phyloP scores from a whole-genome alignment of 2,797 vertebrate species.

The Helarctos malayanus region DNA sequence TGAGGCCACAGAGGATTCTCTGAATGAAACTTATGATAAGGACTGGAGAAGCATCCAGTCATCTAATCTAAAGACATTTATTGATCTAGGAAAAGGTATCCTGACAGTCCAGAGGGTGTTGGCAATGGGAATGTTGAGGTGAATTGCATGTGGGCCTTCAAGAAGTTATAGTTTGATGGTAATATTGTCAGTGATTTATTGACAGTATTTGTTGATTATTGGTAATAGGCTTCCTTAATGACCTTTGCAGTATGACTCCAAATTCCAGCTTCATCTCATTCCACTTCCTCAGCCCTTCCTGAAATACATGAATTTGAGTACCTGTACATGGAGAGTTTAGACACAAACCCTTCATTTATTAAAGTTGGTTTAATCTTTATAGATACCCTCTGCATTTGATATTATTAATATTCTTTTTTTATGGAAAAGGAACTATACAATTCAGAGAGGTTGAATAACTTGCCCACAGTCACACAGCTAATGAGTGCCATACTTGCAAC shows the following conservation, averaged over 20 bases:
- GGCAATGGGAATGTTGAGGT: neutral
- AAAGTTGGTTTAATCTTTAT: neutral
- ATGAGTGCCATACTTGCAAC: neutral
- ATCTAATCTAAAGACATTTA: constrained; percentile 30
- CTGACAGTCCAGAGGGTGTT: neutral
- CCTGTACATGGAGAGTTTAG: neutral
- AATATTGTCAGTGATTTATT: neutral
- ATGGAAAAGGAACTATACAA: constrained; percentile 1
- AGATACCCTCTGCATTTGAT: neutral
- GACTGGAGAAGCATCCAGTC: neutral
- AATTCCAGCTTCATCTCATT: neutral
- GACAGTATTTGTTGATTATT: neutral
- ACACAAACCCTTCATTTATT: neutral
- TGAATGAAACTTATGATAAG: constrained; percentile 28
- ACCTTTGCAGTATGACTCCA: neutral
- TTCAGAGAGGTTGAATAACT: neutral
- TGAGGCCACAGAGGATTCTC: constrained; percentile 29
- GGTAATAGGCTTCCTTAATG: neutral
- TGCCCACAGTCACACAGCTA: neutral
- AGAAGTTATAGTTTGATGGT: neutral
- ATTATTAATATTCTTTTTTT: neutral
- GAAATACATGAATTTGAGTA: neutral
- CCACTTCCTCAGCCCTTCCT: neutral
- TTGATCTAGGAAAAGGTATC: neutral
- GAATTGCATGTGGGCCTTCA: neutral